phyloP scores from a whole-genome alignment of 2,797 vertebrate genomes.

The Cyclopterus lumpus region DNA sequence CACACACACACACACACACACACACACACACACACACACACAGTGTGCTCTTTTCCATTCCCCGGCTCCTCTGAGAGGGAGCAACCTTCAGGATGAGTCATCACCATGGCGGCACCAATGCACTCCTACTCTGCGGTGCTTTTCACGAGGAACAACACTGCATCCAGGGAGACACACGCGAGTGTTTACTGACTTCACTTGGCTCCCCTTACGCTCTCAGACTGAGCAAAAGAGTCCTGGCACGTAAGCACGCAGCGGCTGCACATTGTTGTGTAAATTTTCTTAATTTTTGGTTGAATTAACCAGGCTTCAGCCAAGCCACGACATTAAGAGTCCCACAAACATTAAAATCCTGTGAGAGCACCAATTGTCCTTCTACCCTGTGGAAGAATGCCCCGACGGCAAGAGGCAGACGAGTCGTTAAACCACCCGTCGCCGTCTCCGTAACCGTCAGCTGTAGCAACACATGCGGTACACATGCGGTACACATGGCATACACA shows the following conservation, averaged over 20 bases:
- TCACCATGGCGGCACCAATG: neutral
- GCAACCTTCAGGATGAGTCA: conserved; percentile 48
- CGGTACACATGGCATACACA: too few species aligned
- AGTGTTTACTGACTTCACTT: neutral
- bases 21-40: neutral
- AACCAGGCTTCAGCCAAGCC: neutral
- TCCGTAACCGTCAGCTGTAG: neutral
- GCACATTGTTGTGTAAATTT: too few species aligned
- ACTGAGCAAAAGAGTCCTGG: neutral
- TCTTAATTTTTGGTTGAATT: too few species aligned
- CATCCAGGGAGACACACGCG: neutral
- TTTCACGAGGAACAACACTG: neutral
- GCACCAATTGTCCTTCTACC: neutral
- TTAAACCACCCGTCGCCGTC: neutral
- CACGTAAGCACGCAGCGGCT: neutral
- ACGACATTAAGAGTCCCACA: too few species aligned
- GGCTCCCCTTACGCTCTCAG: neutral
- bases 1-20: neutral
- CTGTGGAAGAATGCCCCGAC: neutral
- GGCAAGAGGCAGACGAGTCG: neutral
- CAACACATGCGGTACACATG: neutral
- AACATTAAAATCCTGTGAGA: too few species aligned
- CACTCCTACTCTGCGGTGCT: neutral
- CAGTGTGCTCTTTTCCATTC: conserved; percentile 1
- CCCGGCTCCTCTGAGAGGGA: conserved; percentile 26